Evolutionary conservation across 2,797 vertebrate species (phyloP).

Genomic region (Eurystomus glaucurus): DNA sequence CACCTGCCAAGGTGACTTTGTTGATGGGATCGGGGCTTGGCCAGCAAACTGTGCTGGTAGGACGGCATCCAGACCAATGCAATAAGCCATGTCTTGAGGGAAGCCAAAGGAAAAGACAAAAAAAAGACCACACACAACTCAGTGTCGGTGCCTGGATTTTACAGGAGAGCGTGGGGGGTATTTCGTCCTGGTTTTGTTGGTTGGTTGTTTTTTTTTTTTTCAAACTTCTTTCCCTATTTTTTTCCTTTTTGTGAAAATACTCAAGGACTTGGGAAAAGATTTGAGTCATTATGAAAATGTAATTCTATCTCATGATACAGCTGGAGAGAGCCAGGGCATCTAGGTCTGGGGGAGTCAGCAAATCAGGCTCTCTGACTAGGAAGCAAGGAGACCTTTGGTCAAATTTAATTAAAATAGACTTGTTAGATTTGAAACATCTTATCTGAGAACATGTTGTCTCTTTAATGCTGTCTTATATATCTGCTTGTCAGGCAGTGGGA

Average conservation of each 20-base stretch:
- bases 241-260: slow-evolving; percentile 69
- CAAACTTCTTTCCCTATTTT: slow-evolving; percentile 1
- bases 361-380: slow-evolving; percentile 37
- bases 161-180: background rate
- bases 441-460: slow-evolving; percentile 20
- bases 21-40: slow-evolving; percentile 54
- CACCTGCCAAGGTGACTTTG: slow-evolving; percentile 61
- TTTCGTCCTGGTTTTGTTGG: background rate
- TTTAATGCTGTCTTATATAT: slow-evolving; percentile 11
- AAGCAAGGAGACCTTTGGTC: slow-evolving; percentile 48
- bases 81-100: slow-evolving; percentile 40
- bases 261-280: slow-evolving; percentile 64
- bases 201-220: background rate
- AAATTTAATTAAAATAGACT: slow-evolving; percentile 73
- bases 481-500: background rate
- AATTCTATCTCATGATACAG: slow-evolving; percentile 65
- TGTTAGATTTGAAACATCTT: slow-evolving; percentile 65
- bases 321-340: slow-evolving; percentile 9
- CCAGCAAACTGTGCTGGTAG: slow-evolving; percentile 54
- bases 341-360: slow-evolving; percentile 37
- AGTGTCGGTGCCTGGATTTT: slow-evolving; percentile 28
- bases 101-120: slow-evolving; percentile 65
- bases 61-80: slow-evolving; percentile 58
- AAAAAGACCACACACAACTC: slow-evolving; percentile 70
- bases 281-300: slow-evolving; percentile 65